Conservation (phyloP, 2,113 vertebrate species). For the Oncorhynchus gorbuscha region DNA sequence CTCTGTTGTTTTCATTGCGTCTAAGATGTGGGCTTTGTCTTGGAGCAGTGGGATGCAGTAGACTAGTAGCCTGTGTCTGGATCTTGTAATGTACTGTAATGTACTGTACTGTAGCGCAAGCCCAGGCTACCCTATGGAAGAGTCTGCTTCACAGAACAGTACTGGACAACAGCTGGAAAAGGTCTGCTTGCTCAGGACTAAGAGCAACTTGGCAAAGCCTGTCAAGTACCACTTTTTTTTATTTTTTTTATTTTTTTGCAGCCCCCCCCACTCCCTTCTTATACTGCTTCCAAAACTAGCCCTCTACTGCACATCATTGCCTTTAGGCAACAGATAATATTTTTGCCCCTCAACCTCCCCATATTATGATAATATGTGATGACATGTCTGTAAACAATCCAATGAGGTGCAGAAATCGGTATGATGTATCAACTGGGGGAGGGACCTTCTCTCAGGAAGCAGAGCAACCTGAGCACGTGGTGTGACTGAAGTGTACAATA, state of each 20-base stretch:
- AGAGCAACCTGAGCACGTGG: too few species aligned
- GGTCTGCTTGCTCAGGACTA: background rate
- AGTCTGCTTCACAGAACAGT: background rate
- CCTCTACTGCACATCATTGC: too few species aligned
- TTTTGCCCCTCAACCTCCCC: too few species aligned
- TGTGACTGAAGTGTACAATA: constrained; percentile 6
- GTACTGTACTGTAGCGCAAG: background rate
- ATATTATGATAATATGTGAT: too few species aligned
- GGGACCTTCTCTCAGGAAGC: too few species aligned
- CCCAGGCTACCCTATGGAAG: constrained; percentile 18
- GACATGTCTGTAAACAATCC: too few species aligned
- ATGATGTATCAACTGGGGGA: too few species aligned
- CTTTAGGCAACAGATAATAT: too few species aligned
- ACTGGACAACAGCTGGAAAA: background rate
- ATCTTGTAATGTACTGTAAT: too few species aligned
- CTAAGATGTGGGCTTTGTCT: constrained; percentile 13
- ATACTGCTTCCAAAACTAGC: background rate
- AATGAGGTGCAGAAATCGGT: too few species aligned
- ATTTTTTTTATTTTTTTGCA: background rate
- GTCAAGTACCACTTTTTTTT: background rate
- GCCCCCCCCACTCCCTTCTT: too few species aligned
- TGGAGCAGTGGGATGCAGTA: background rate
- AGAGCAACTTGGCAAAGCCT: background rate
- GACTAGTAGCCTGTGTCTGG: background rate
- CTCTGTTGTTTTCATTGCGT: background rate